These are phyloP conservation scores for Mayetiola destructor DNA, from an alignment of 2,888 invertebrate species.

Conservation along the genomic window DNA sequence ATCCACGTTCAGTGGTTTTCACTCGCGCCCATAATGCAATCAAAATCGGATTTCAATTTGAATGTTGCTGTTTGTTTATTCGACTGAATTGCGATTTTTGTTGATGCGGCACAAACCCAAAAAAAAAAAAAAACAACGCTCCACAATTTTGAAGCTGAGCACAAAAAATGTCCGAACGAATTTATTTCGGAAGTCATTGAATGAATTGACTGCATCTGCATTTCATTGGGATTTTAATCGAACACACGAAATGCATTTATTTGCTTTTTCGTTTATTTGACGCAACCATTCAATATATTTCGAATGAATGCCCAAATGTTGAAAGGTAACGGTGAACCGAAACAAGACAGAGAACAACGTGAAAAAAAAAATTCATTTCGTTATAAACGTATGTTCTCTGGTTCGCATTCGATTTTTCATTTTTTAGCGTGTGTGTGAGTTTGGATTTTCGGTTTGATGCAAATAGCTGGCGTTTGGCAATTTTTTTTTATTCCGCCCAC, in stretches of 20 bases:
- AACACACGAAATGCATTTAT: not conserved
- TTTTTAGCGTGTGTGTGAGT: too few relatives aligned
- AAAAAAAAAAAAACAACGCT: not conserved
- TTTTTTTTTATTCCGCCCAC: constrained; percentile 5
- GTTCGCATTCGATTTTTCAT: too few relatives aligned
- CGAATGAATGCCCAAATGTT: not conserved
- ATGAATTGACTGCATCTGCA: constrained; percentile 9
- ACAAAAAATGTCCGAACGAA: not conserved
- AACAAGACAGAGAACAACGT: not conserved
- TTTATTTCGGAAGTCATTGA: too few relatives aligned
- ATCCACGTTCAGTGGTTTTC: not conserved
- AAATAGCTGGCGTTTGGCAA: constrained; percentile 2
- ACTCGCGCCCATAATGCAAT: constrained; percentile 8
- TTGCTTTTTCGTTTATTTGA: not conserved
- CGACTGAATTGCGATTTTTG: constrained; percentile 1
- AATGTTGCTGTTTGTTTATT: not conserved
- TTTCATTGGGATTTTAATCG: too few relatives aligned
- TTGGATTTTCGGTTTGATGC: not conserved
- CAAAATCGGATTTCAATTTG: constrained; percentile 1
- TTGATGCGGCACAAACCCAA: not conserved
- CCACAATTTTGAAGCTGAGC: not conserved
- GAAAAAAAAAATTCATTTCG: not conserved
- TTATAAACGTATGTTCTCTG: not conserved
- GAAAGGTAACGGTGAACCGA: not conserved
- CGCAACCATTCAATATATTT: not conserved